phyloP scores from a whole-genome alignment of 2,113 vertebrate genomes.

The Hemibagrus wyckioides region DNA sequence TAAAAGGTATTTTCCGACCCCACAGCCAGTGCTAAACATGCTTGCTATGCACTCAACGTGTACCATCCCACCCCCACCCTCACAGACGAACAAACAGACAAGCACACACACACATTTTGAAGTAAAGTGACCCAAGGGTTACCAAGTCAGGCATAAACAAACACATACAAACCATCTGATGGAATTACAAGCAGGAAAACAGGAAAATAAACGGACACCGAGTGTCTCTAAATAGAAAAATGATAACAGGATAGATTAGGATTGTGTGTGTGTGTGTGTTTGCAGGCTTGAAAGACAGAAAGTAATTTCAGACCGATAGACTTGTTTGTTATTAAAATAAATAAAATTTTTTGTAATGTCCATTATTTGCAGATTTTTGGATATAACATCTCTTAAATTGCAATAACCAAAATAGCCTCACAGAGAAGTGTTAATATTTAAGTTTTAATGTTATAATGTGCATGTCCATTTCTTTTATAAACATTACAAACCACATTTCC shows the following conservation, averaged over 20 bases:
- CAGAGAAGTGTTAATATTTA: too few relatives aligned
- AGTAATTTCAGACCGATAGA: background rate
- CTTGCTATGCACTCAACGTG: background rate
- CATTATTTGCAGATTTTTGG: background rate
- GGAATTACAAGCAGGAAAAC: constrained; percentile 2
- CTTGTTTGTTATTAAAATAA: background rate
- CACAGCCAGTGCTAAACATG: background rate
- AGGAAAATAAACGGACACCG: background rate
- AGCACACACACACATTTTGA: background rate
- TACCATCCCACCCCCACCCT: background rate
- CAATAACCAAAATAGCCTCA: too few relatives aligned
- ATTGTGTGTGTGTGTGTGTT: background rate
- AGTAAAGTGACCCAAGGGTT: background rate
- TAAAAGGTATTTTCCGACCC: background rate
- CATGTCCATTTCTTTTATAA: too few relatives aligned
- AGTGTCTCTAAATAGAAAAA: background rate
- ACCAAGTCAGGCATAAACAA: background rate
- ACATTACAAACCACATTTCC: too few relatives aligned
- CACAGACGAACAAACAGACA: background rate
- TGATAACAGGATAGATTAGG: background rate
- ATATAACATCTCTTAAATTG: background rate
- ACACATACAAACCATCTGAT: background rate
- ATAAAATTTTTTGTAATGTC: background rate
- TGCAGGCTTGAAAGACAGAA: background rate
- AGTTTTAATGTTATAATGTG: too few relatives aligned